Base-by-base conservation (phyloP, 2,797 vertebrate species). In the Lepilemur ruficaudatus region DNA sequence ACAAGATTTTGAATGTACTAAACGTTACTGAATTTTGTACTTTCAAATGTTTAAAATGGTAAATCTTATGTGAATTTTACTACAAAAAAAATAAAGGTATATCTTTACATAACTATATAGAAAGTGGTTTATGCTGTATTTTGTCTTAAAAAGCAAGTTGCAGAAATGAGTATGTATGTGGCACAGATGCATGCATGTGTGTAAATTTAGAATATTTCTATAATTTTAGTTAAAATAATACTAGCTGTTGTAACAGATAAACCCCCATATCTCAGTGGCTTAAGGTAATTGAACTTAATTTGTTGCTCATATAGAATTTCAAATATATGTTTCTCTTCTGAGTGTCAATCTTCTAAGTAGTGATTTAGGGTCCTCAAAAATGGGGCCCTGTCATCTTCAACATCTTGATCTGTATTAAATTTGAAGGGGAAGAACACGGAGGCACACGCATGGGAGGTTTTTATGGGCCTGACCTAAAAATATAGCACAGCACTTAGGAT, bases 21-120 rank as follows among this genome's bases (percentile, higher is more conserved):
- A n/a, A 65, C 7, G 15, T 65, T n/a, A 65, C 30, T 65, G 50
- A 80, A 75, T 85, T 91, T 48, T 85, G 59, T 25, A 61, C 43
- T 73, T 82, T 76, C 43, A 91, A 87, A 52, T 96, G 43, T 32
- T 87, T 94, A 63, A 89, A 89, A 92, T 88, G 14, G 43, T 59
- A 93, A 91, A 72, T 80, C 22, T 46, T 85, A 52, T 30, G 28
- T 55, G 25, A 43, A 80, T 86, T 85, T 70, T 80, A 59, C 32
- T 93, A 46, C 25, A 23, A 67, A 41, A 81, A 93, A 76, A 13
- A 38, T 38, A 69, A 83, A 65, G 17, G 15, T 65, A n/a, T n/a
- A 17, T n/a, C 63, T 65, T n/a, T 18, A 65, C 3, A 7, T 18
- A 65, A n/a, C 63, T n/a, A n/a, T 65, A 65, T 65, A 65, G 15